Conservation (phyloP, 2,888 invertebrate genomes). For the Drosophila testacea region DNA sequence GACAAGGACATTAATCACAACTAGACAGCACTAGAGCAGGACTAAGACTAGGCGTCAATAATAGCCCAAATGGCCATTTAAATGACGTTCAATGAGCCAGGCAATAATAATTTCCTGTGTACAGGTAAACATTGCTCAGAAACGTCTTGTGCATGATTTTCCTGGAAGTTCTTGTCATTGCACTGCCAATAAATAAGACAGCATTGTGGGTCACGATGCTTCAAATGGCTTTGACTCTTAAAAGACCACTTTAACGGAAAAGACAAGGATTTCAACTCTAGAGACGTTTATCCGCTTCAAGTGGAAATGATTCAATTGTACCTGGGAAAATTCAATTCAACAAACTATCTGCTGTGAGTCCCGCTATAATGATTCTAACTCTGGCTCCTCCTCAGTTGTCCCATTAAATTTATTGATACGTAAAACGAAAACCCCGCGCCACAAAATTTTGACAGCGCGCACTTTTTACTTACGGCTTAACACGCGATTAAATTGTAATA, state of each 20-base stretch:
- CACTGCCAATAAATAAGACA: conserved; percentile 64
- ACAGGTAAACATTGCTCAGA: conserved; percentile 2
- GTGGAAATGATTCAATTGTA: conserved; percentile 1
- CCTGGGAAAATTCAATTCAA: neutral
- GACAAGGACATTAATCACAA: conserved; percentile 61
- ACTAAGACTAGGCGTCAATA: conserved; percentile 55
- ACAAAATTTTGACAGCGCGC: conserved; percentile 44
- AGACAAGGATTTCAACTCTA: neutral
- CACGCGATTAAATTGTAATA: conserved; percentile 76
- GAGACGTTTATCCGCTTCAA: neutral
- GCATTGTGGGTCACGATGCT: conserved; percentile 49
- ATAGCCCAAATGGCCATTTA: conserved; percentile 70
- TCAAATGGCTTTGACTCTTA: conserved; percentile 59
- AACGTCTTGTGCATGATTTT: neutral
- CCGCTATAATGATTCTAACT: neutral
- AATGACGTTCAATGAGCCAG: conserved; percentile 53
- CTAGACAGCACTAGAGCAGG: neutral
- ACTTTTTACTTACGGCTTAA: conserved; percentile 61
- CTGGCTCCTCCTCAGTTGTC: neutral
- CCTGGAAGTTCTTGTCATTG: neutral
- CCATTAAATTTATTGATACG: conserved; percentile 63
- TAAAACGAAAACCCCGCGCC: conserved; percentile 42
- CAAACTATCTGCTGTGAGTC: conserved; percentile 2
- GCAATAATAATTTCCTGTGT: conserved; percentile 27
- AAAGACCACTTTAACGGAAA: neutral